Base-by-base conservation (phyloP, 1,140 invertebrate genomes). In the Caenorhabditis latens region DNA sequence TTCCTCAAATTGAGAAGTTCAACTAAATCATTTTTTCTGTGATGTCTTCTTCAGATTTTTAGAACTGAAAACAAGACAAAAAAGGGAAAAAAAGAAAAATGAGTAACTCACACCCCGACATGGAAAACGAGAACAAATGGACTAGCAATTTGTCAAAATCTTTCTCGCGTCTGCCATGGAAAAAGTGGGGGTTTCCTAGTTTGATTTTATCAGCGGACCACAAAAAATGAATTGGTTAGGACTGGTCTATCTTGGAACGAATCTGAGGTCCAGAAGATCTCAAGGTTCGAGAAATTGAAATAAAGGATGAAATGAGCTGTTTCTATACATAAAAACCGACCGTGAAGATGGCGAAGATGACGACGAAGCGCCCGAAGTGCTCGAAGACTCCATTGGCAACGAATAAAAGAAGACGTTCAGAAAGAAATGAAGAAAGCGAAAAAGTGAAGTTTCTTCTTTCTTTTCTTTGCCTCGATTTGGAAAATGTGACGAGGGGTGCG, bases 121-220 rank as follows among this genome's bases (percentile, higher is more conserved):
- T 5, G 21, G 11, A 42, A 42, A 50, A 21, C 11, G 46, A 79
- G 71, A 71, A 71, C 42, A 71, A 71, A 71, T 79, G 50, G 71
- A 79, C 71, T 24, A 79, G 46, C 71, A 79, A 79, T 79, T n/a
- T 50, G 71, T 79, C 71, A 79, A 79, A 79, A 50, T 79, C 21
- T 79, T 67, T 11, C 58, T 11, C 42, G 42, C 42, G 16, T 71
- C 57, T 4, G 57, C 19, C 57, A 58, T 8, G 8, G 57, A 58
- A 19, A 58, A 21, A 58, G n/a, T n/a, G 5, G 57, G 19, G 57
- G n/a, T 58, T 58, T 63, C 61, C 21, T 40, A 13, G 21, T 63
- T 63, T 32, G 61, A 24, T 32, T 19, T 32, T 63, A 24, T 63
- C 24, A 32, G 9, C 19, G 11, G 32, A 32, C 32, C 32, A 32